A percentile compares a stretch with the other conserved stretches of the same genome.
Conservation (phyloP, 2,888 invertebrate species). For the Morpho deidamia region DNA sequence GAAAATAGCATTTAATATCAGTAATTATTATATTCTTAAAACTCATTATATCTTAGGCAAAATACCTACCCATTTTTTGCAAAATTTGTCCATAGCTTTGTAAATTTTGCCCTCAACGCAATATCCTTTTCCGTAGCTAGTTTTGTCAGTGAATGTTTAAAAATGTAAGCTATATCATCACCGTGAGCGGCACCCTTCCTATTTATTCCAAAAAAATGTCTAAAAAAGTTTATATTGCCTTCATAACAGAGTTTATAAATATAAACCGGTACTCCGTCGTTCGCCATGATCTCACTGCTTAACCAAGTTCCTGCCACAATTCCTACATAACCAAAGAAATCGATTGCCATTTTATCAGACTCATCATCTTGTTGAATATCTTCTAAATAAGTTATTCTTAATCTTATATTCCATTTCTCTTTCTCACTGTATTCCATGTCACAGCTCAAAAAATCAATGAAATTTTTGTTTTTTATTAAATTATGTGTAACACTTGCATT, state of each 20-base stretch:
- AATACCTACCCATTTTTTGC: constrained; percentile 46
- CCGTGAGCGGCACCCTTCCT: constrained; percentile 41
- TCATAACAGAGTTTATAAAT: constrained; percentile 44
- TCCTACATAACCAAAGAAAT: constrained; percentile 46
- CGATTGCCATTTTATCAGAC: constrained; percentile 31
- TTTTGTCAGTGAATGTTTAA: constrained; percentile 19
- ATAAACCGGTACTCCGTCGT: constrained; percentile 34
- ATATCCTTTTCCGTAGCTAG: constrained; percentile 23
- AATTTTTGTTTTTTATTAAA: constrained; percentile 33
- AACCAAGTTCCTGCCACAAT: constrained; percentile 39
- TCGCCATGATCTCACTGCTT: constrained; percentile 31
- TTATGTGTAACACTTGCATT: constrained; percentile 32
- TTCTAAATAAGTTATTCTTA: constrained; percentile 26
- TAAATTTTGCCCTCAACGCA: constrained; percentile 27
- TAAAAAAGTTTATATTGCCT: constrained; percentile 36
- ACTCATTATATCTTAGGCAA: too few species aligned
- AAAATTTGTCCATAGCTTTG: constrained; percentile 47
- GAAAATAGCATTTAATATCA: too few species aligned
- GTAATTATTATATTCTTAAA: too few species aligned
- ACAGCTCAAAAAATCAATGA: constrained; percentile 32
- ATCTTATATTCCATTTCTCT: constrained; percentile 24
- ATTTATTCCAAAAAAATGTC: constrained; percentile 28
- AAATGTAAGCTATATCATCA: constrained; percentile 31
- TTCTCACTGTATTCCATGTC: constrained; percentile 28
- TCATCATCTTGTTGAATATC: constrained; percentile 23